Base-by-base conservation (phyloP, 2,113 vertebrate genomes). In the Haemorhous mexicanus region DNA sequence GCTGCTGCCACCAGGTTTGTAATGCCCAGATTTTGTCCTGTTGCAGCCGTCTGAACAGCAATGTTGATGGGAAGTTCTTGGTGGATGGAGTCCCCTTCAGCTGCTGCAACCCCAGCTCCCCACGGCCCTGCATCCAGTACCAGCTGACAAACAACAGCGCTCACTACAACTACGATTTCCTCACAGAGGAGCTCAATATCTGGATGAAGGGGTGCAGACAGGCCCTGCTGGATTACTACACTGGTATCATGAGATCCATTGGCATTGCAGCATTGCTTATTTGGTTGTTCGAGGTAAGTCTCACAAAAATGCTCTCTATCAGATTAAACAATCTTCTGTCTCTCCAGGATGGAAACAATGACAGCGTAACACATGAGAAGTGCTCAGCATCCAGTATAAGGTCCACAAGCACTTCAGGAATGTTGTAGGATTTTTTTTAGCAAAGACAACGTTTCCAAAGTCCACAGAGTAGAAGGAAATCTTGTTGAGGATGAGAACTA, bases 81-180 rank as follows among this genome's bases (percentile, higher is more conserved):
- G 94, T 98, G 96, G 98, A 98, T 9, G 98, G 98, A 7, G 98
- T 99, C 3, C 98, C 98, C 62, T 99, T 99, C 97, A 99, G 98
- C 97, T 99, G 98, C 97, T 99, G 98, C 93, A 99, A 99, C 88
- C 92, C 97, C 12, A 97, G 97, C 96, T 99, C 98, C 6, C 98
- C 98, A 0, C 97, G 98, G 75, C 98, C 98, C 74, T 99, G 98
- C 78, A 99, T 99, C 94, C 98, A 99, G 95, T 97, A 98, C 88
- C 98, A 98, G 84, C 96, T 99, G 90, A 98, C 97, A 44, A 99
- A 99, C 98, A 98, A 98, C 97, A 98, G 98, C 0, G 98, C 98
- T 75, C 98, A 99, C 96, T 99, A 98, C 97, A 98, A 98, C 97
- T 99, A 99, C 0, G 97, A 99, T 35, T 98, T 98, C 82, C 97